Base-by-base conservation (phyloP, 2,113 vertebrate genomes). In the Chlorocebus sabaeus region DNA sequence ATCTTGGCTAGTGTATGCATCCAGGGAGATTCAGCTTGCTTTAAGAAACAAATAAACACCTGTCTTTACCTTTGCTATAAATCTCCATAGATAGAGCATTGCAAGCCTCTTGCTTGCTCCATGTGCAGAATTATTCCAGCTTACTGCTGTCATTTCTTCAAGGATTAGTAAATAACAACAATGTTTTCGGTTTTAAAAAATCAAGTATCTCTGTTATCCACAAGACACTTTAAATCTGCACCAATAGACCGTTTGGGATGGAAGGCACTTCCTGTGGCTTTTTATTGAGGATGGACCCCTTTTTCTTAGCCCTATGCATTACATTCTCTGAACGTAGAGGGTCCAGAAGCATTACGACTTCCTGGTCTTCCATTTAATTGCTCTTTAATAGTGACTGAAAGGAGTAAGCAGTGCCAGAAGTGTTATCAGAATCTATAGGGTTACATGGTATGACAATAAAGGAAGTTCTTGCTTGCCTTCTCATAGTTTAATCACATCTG, bases 261-360 rank as follows among this genome's bases (percentile, higher is more conserved):
- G 89, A 93, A 95, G 30, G 79, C 43, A 89, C 48, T 96, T 81
- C n/a, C 38, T 55, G 5, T 59, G 96, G 87, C 88, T 92, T 96
- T 83, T 86, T 40, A 87, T 38, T 92, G 76, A 59, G 78, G 48
- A 78, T 43, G 25, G 43, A 43, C 8, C 59, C 61, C 84, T 98
- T 98, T 98, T 94, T 96, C 97, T 59, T 70, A 94, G 55, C 55
- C 88, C 90, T 81, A 50, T 70, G 20, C 68, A 90, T 25, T 73
- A 50, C 81, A 80, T 12, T 43, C 57, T 68, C 22, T 80, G 88
- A 73, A 92, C 1, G 3, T 45, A 61, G 52, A 96, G 90, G 76
- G n/a, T 2, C 20, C 40, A 59, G 55, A 35, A 89, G 30, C 8
- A 48, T n/a, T n/a, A 75, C 52, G 45, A 5, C 91, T 92, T 93